Evolutionary conservation across 2,113 vertebrate genomes (phyloP), one percentile per base, ranked within the genome.

Genomic region (Rhipidura dahli): DNA sequence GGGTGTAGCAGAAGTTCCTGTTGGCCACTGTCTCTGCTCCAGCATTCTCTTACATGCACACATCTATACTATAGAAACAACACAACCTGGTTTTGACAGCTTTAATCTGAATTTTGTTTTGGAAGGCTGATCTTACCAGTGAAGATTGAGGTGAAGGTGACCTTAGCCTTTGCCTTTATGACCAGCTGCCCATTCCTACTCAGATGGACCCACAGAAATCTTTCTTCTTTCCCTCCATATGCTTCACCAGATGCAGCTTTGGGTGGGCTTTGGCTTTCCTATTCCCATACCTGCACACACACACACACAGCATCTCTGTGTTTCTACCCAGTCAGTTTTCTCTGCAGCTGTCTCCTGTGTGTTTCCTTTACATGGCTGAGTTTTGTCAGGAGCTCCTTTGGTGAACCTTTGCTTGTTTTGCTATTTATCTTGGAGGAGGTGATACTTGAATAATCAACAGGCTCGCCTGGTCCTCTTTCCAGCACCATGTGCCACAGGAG

Each of bases 401-500:
- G 26, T 88, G 15, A 40, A 10, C 28, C 33, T 87, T 16, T 59
- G 33, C 35, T 65, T 69, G 15, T 68, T 69, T 81, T 61, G 23
- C 22, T 88, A 7, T 59, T 88, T 24, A 12, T 64, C 19, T 54
- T 60, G 17, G 35, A 75, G 61, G 30, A n/a, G 35, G 33, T 77
- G 39, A 27, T n/a, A 30, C 16, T 50, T 69, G 39, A 60, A 50
- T 83, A 63, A 30, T 39, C 7, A 53, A 9, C 20, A 53, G 33
- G 44, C 39, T 75, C 0, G 0, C 50, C 37, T 83, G 40, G 40
- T 21, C 8, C 40, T 61, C 24, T 75, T 11, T 68, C 40, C 64
- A 68, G 44, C 24, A 8, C 39, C 0, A 0, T 27, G 5, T 68
- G 28, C 44, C 14, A 14, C 3, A 3, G 26, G 31, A 47, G 31